Conservation (phyloP, 1,140 invertebrate genomes). For the Zaprionus lachaisei region DNA sequence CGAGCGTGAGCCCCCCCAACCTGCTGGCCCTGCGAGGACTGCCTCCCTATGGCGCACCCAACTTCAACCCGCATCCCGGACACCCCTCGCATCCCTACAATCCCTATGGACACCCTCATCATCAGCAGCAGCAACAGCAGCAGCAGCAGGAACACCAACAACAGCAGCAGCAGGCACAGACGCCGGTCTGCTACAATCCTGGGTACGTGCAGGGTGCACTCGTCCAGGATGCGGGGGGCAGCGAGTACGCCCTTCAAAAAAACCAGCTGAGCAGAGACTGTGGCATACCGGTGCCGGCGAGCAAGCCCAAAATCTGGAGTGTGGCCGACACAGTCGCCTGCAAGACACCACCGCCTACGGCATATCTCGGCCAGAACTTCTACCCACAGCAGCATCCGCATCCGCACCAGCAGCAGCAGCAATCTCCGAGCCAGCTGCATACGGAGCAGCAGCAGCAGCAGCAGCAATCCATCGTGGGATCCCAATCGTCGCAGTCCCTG, state of each 20-base stretch:
- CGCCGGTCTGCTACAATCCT: conserved; percentile 59
- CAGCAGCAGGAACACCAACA: conserved; percentile 54
- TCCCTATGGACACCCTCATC: conserved; percentile 49
- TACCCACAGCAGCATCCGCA: conserved; percentile 55
- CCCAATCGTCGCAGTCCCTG: conserved; percentile 1
- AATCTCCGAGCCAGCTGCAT: conserved; percentile 27
- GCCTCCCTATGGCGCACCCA: conserved; percentile 55
- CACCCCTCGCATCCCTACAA: conserved; percentile 65
- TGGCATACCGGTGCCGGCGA: conserved; percentile 93
- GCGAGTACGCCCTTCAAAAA: conserved; percentile 88
- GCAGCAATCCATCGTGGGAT: conserved; percentile 35
- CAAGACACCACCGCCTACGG: conserved; percentile 92
- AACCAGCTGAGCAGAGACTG: conserved; percentile 87
- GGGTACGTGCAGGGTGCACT: conserved; percentile 51
- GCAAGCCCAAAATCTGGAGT: conserved; percentile 99
- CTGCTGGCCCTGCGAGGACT: conserved; percentile 65
- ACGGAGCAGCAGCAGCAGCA: conserved; percentile 37
- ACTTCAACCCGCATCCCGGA: conserved; percentile 52
- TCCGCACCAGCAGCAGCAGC: conserved; percentile 39
- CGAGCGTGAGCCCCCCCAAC: conserved; percentile 88
- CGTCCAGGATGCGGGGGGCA: conserved; percentile 80
- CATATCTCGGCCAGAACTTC: conserved; percentile 82
- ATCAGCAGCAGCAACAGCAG: conserved; percentile 45
- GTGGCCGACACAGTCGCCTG: conserved; percentile 98
- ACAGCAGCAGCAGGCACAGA: conserved; percentile 51